A percentile compares a stretch with the other conserved stretches of the same genome.
phyloP scores from a whole-genome alignment of 2,888 invertebrate genomes.

The Parnassius orleans region DNA sequence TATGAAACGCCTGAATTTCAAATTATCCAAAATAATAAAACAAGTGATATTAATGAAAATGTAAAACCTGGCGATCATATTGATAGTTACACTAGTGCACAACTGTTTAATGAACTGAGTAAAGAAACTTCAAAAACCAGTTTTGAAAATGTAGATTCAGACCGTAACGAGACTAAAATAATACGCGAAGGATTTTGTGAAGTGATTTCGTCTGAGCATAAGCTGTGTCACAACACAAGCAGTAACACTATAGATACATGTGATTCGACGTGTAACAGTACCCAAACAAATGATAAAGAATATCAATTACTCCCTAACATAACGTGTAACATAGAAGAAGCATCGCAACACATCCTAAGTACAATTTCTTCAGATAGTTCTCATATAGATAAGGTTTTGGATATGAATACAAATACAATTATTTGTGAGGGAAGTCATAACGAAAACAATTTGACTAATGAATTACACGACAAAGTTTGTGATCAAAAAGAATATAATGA shows the following conservation, averaged over 20 bases:
- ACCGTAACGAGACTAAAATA: no score
- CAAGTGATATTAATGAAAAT: constrained; percentile 2
- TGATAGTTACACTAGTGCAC: constrained; percentile 6
- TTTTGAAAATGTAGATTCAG: constrained; percentile 4
- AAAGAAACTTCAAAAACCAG: not conserved
- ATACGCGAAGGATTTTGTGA: no score
- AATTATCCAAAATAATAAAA: constrained; percentile 4
- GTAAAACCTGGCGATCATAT: not conserved
- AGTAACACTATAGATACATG: not conserved
- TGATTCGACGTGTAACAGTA: constrained; percentile 1
- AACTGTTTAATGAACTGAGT: not conserved
- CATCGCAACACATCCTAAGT: not conserved
- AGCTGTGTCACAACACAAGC: no score
- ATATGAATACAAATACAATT: not conserved
- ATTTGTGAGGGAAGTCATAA: not conserved
- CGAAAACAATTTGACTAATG: constrained; percentile 3
- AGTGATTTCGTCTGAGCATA: no score
- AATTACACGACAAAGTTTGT: constrained; percentile 1
- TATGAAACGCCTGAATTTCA: constrained; percentile 16
- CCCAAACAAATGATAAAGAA: not conserved
- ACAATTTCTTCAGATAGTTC: no score
- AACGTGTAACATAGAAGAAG: not conserved
- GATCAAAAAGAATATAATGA: not conserved
- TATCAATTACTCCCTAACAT: not conserved
- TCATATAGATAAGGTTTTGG: no score